These are phyloP conservation scores for Trematomus loennbergii DNA, from an alignment of 2,113 vertebrate species.

Conservation along the genomic window DNA sequence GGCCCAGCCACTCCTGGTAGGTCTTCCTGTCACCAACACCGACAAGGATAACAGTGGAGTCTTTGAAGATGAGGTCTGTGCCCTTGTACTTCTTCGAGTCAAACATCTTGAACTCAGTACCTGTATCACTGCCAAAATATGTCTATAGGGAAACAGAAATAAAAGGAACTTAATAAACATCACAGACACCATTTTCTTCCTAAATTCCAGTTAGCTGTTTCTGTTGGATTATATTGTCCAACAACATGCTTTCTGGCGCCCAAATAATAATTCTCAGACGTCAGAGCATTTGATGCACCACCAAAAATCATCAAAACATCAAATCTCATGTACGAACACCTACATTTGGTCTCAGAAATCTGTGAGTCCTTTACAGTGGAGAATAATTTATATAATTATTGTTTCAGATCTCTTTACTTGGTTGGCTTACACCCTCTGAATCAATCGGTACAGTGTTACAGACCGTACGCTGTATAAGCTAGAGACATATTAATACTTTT, in stretches of 20 bases:
- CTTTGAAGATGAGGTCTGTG: conserved; percentile 93
- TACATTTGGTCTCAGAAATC: no score
- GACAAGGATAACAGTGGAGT: conserved; percentile 86
- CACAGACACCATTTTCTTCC: not conserved
- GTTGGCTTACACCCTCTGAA: not conserved
- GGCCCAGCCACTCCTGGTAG: conserved; percentile 90
- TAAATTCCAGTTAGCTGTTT: not conserved
- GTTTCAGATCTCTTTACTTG: not conserved
- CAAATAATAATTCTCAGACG: conserved; percentile 4
- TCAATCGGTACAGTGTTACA: not conserved
- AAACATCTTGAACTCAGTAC: conserved; percentile 91
- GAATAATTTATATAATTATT: rapidly evolving
- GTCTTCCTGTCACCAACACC: conserved; percentile 87
- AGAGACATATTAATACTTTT: not conserved
- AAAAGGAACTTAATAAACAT: not conserved
- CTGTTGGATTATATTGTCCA: not conserved
- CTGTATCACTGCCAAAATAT: conserved; percentile 85
- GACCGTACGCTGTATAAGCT: no score
- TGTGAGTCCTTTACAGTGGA: no score
- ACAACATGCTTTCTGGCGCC: not conserved
- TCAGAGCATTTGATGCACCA: not conserved
- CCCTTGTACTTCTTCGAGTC: conserved; percentile 87
- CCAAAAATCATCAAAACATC: not conserved
- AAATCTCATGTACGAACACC: not conserved
- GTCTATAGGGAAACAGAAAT: conserved; percentile 74